Conservation (phyloP, 2,888 invertebrate species). For the Glyphotaelius pellucidus region DNA sequence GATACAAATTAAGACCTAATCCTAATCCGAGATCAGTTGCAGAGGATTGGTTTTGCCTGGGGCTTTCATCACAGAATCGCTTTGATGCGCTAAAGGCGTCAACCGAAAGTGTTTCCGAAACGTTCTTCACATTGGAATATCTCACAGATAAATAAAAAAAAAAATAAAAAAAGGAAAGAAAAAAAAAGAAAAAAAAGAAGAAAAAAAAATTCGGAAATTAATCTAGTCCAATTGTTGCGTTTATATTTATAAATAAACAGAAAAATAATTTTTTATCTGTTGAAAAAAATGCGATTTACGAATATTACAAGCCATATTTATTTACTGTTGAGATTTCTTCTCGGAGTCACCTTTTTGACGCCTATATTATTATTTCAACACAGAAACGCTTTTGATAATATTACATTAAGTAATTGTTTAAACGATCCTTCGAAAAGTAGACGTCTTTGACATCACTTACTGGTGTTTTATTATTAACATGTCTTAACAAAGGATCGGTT, state of each 20-base stretch:
- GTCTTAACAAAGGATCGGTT: not conserved
- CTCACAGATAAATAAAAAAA: not conserved
- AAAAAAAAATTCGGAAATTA: not conserved
- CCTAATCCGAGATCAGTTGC: conserved; percentile 65
- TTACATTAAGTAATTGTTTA: conserved; percentile 36
- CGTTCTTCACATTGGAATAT: not conserved
- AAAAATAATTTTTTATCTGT: not conserved
- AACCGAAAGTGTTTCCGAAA: conserved; percentile 48
- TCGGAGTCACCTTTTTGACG: conserved; percentile 53
- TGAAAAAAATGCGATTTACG: not conserved
- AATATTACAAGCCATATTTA: not conserved
- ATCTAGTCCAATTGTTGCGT: not conserved
- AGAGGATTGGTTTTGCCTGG: conserved; percentile 63
- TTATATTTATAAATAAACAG: not conserved
- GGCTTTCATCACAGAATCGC: conserved; percentile 65
- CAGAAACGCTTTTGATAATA: conserved; percentile 62
- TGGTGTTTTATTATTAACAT: not conserved
- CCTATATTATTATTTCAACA: conserved; percentile 58
- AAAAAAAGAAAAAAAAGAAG: too few relatives aligned
- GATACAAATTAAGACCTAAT: conserved; percentile 52
- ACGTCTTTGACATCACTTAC: not conserved
- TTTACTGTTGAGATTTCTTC: not conserved
- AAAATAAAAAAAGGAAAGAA: too few relatives aligned
- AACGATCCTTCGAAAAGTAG: not conserved
- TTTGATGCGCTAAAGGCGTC: conserved; percentile 66